Evolutionary conservation across 2,888 invertebrate species (phyloP), one percentile per base, ranked within the genome.

Genomic region (Euplagia quadripunctaria): DNA sequence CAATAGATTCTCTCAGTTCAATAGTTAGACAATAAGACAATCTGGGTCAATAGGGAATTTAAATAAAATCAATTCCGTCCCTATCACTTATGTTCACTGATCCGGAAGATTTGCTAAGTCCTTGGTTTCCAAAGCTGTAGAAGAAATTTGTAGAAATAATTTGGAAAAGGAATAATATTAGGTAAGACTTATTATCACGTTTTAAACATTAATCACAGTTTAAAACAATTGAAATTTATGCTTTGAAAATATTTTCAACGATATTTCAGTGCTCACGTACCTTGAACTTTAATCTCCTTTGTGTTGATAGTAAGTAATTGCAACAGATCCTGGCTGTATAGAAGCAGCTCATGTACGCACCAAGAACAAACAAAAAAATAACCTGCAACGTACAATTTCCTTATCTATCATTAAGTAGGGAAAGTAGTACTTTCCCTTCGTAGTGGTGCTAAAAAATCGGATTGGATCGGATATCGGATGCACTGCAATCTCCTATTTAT

Each of bases 261-360:
- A 46, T 64, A 42, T 66, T 70, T 41, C 12, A 67, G 69, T 72
- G 68, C 73, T 75, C 74, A 76, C 78, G 76, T 87, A 94, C 95
- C 92, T 92, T 95, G 80, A 95, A 96, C 84, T 90, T 91, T 71
- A 91, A 85, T 81, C 88, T 93, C 77, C 95, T 89, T 79, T 91
- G 89, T 17, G 93, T 91, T 0, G 88, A 88, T 41, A 95, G 88
- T 74, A 94, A 85, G 78, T 92, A 95, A 49, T 92, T 79, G 72
- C 93, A 92, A 82, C 94, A 93, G 71, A 96, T 89, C 82, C 88
- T 93, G 4, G 94, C 92, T 5, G 89, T 89, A 78, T 94, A 95
- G 77, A 92, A 91, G 75, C 88, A 92, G 58, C 84, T 83, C n/a
- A 95, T 76, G 78, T 93, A 94, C 3, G 90, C 74, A 67, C 95